phyloP scores from a whole-genome alignment of 2,113 vertebrate genomes.

The Phalacrocorax brasilianus region DNA sequence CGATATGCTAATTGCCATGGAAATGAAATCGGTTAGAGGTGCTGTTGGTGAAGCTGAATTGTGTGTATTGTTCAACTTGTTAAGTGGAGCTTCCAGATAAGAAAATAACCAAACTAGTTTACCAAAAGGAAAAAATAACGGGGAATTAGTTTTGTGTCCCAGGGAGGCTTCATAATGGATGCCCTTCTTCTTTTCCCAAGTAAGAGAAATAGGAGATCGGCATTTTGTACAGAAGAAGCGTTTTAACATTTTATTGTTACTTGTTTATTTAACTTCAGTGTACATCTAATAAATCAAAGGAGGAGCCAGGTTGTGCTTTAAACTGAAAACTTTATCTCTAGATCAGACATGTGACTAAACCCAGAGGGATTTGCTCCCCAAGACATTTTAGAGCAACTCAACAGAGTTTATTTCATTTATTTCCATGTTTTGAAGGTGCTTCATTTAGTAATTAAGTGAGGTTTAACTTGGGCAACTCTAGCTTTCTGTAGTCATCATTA shows the following conservation, averaged over 20 bases:
- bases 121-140: background rate
- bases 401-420: background rate
- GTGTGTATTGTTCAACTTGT: background rate
- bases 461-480: background rate
- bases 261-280: background rate
- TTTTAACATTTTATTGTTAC: background rate
- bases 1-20: background rate
- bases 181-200: background rate
- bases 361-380: background rate
- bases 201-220: background rate
- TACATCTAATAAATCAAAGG: background rate
- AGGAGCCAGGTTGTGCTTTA: background rate
- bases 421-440: background rate
- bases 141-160: background rate
- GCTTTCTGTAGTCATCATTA: background rate
- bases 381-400: background rate
- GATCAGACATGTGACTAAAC: background rate
- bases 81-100: background rate
- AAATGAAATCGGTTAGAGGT: background rate
- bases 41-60: background rate
- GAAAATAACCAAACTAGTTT: background rate
- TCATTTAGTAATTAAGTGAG: background rate
- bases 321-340: background rate
- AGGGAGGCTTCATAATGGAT: background rate
- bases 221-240: background rate